Percentiles rank a stretch among this genome's conserved stretches.
These are phyloP conservation scores for Benitochromis conjunctus DNA, from an alignment of 2,113 vertebrate species.

Conservation along the genomic window DNA sequence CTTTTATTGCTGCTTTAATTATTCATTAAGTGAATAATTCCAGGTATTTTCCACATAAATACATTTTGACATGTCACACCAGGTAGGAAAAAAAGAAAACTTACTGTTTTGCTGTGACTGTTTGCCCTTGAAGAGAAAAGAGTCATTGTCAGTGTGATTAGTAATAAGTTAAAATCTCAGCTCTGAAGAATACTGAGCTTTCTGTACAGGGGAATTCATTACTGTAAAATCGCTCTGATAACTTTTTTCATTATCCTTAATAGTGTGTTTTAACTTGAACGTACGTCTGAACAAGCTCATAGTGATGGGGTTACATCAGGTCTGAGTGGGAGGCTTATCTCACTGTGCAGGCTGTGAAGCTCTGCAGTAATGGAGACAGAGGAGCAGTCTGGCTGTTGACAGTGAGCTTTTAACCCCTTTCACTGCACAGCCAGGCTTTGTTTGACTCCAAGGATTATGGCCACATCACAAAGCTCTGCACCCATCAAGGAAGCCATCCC, in stretches of 20 bases:
- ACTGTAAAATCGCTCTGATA: not conserved
- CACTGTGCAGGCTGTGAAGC: constrained; percentile 47
- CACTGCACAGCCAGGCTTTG: constrained; percentile 32
- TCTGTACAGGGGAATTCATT: not conserved
- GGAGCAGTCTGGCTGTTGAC: constrained; percentile 47
- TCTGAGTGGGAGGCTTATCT: constrained; percentile 74
- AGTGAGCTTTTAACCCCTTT: constrained; percentile 45
- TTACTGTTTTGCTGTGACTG: not conserved
- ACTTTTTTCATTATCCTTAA: not conserved
- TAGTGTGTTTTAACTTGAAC: not conserved
- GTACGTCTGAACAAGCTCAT: not conserved
- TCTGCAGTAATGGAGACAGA: constrained; percentile 24
- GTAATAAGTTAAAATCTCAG: not conserved
- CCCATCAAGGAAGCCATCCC: not conserved
- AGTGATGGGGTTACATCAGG: not conserved
- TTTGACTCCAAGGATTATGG: constrained; percentile 51
- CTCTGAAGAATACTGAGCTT: not conserved
- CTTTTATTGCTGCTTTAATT: not conserved
- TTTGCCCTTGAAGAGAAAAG: not conserved
- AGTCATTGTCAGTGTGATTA: not conserved
- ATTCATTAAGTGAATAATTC: not conserved
- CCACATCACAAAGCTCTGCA: constrained; percentile 52
- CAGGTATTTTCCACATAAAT: not conserved
- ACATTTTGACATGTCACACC: not conserved
- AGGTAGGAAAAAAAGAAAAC: not conserved